Base-by-base conservation (phyloP, 2,113 vertebrate species). In the Gracilinanus agilis region DNA sequence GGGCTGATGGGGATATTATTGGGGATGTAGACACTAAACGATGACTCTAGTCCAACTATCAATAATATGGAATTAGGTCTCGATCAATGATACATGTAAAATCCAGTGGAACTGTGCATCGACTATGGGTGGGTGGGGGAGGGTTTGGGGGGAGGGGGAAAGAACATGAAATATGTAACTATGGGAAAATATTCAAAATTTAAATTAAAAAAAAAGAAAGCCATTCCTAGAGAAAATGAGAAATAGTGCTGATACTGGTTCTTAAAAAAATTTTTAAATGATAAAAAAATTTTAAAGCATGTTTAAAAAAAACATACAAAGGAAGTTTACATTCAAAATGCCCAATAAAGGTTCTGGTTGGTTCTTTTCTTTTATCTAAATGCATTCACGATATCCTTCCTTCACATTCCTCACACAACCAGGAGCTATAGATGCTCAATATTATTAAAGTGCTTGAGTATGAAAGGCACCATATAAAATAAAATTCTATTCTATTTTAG, bases 401-500 rank as follows among this genome's bases (percentile, higher is more conserved):
- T 56, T 90, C 90, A 61, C 89, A 27, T 25, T 88, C 53, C 24
- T 19, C 75, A 55, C 29, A 25, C 54, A 92, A 89, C 54, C 88
- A 1, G 89, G 23, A 67, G 29, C 94, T 44, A 90, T 19, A n/a
- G 90, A 61, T 89, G 21, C 44, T 88, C 95, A 96, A 94, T 95
- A 96, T 95, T 95, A 94, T 21, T 49, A 93, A 95, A 94, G 96
- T 97, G 95, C 96, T 0, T 0, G 92, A 7, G 40, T 92, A 40
- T 89, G 94, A 96, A 93, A 97, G 93, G 93, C 91, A 94, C 94
- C 58, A 3, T 94, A 92, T 93, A 96, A 96, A 97, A 96, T 40
- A 91, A 97, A 95, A 95, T 97, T 96, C 97, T 96, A 94, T 96
- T 96, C 95, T 92, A 93, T 92, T 97, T 94, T 97, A 97, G 94